Evolutionary conservation across 1,140 invertebrate genomes (phyloP).

Genomic region (Cherax quadricarinatus): DNA sequence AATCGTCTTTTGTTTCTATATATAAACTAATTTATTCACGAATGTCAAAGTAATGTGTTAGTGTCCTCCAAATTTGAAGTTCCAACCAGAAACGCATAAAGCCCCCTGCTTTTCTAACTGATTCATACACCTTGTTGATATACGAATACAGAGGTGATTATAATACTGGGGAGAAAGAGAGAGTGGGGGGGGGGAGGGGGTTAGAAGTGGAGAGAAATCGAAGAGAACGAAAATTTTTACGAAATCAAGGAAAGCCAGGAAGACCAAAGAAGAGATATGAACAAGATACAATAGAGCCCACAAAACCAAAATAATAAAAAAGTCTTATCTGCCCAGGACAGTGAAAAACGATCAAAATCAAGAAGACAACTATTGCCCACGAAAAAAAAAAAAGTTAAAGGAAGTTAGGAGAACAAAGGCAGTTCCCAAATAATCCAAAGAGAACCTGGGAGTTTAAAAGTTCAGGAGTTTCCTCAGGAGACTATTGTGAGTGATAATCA

Average conservation of each 20-base stretch:
- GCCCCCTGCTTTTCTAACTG: too few relatives aligned
- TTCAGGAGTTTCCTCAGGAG: too few relatives aligned
- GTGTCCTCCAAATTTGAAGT: too few relatives aligned
- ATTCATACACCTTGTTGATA: too few relatives aligned
- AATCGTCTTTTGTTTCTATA: too few relatives aligned
- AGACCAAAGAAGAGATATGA: neutral
- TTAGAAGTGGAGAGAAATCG: neutral
- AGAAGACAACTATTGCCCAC: neutral
- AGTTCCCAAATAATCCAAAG: neutral
- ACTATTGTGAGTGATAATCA: too few relatives aligned
- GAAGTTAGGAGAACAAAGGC: neutral
- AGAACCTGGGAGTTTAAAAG: neutral
- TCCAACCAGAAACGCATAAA: too few relatives aligned
- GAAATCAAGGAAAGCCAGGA: neutral
- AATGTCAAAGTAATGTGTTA: too few relatives aligned
- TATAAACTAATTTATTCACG: too few relatives aligned
- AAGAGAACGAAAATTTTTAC: neutral
- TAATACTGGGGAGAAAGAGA: neutral
- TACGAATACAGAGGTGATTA: too few relatives aligned
- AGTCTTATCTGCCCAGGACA: too few relatives aligned
- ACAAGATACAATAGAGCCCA: neutral
- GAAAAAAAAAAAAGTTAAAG: neutral
- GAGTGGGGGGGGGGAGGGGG: neutral
- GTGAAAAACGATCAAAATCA: neutral
- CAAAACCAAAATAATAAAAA: too few relatives aligned